A percentile compares a stretch with the other conserved stretches of the same genome.
Evolutionary conservation across 1,140 invertebrate genomes (phyloP).

Genomic region (Cydia splendana): DNA sequence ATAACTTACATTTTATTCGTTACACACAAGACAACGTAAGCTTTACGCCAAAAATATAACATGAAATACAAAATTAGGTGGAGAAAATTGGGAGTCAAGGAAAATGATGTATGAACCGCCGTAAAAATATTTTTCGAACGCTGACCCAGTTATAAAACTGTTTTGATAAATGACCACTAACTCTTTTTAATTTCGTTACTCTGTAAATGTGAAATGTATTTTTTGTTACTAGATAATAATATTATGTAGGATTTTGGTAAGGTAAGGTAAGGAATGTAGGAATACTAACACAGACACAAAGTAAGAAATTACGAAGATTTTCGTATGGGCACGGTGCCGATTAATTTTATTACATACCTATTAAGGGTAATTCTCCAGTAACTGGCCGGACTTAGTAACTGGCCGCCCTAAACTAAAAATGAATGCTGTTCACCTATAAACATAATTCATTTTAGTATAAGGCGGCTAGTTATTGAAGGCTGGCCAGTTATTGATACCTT

Average conservation of each 20-base stretch:
- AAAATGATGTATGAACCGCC: constrained; percentile 64
- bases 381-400: no score
- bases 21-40: constrained; percentile 28
- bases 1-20: not conserved
- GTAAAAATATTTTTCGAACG: constrained; percentile 50
- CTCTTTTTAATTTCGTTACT: constrained; percentile 35
- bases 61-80: constrained; percentile 62
- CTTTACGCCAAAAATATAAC: constrained; percentile 55
- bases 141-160: constrained; percentile 54
- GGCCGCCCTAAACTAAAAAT: no score
- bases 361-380: no score
- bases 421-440: no score
- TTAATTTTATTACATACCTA: no score
- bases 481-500: no score
- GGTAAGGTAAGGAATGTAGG: not conserved
- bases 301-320: not conserved
- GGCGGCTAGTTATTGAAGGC: no score
- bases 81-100: constrained; percentile 64
- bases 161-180: constrained; percentile 50
- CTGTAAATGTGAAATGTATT: not conserved
- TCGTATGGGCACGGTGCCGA: no score
- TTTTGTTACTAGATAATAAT: not conserved
- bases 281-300: not conserved
- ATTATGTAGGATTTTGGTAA: not conserved
- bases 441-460: no score